phyloP scores from a whole-genome alignment of 2,797 vertebrate genomes.

The Limnodromus scolopaceus region DNA sequence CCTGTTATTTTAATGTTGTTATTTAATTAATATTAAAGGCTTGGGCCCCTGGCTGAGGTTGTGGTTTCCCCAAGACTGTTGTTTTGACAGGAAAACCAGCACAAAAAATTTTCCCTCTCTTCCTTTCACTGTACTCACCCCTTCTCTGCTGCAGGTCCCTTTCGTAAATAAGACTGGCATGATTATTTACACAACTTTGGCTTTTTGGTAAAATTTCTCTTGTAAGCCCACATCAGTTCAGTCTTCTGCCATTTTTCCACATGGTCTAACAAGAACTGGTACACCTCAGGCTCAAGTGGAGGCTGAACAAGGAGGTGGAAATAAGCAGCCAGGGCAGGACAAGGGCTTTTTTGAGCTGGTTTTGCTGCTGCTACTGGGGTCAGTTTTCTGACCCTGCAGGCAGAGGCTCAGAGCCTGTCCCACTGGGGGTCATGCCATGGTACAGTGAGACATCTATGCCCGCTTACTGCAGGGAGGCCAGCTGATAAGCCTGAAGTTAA shows the following conservation, averaged over 20 bases:
- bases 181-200: background rate
- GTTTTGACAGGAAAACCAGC: background rate
- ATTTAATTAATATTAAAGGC: background rate
- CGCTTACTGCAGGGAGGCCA: background rate
- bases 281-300: background rate
- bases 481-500: background rate
- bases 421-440: rapidly evolving
- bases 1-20: background rate
- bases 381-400: background rate
- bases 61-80: background rate
- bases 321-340: background rate
- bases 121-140: rapidly evolving
- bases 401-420: background rate
- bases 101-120: background rate
- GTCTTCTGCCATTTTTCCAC: background rate
- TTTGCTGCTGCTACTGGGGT: background rate
- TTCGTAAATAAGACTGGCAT: background rate
- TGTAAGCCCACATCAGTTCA: background rate
- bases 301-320: background rate
- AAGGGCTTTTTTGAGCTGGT: background rate
- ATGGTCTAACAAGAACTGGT: background rate
- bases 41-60: background rate
- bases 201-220: background rate
- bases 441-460: background rate
- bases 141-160: background rate